Conservation (phyloP, 1,140 invertebrate species). For the Nephila pilipes region DNA sequence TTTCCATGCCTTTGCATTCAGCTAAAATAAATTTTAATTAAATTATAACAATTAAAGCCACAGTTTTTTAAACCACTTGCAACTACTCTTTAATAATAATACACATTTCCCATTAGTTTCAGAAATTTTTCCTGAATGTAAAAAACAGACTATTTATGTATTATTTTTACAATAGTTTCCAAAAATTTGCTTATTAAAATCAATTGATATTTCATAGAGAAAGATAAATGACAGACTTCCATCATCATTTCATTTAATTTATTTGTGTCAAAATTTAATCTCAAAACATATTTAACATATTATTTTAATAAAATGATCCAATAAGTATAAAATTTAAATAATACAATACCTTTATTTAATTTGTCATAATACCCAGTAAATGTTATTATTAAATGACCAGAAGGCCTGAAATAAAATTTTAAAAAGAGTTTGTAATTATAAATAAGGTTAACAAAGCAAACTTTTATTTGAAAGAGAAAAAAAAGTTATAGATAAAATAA, state of each 20-base stretch:
- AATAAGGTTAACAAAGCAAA: background rate
- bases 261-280: conserved; percentile 59
- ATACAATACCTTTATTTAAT: conserved; percentile 82
- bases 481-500: conserved; percentile 49
- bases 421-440: conserved; percentile 84
- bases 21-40: no score
- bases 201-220: no score
- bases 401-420: conserved; percentile 77
- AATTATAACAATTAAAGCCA: no score
- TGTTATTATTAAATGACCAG: conserved; percentile 89
- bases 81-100: no score
- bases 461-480: background rate
- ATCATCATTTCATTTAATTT: background rate
- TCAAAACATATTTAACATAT: background rate
- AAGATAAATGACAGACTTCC: background rate
- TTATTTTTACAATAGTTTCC: no score
- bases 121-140: no score
- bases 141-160: no score
- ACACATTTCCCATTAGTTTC: no score
- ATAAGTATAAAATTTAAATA: background rate
- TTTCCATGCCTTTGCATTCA: no score
- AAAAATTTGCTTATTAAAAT: no score
- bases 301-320: background rate
- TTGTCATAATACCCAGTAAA: conserved; percentile 92
- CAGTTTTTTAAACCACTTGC: no score